phyloP scores from a whole-genome alignment of 2,113 vertebrate species.

The Aspidoscelis tigris region DNA sequence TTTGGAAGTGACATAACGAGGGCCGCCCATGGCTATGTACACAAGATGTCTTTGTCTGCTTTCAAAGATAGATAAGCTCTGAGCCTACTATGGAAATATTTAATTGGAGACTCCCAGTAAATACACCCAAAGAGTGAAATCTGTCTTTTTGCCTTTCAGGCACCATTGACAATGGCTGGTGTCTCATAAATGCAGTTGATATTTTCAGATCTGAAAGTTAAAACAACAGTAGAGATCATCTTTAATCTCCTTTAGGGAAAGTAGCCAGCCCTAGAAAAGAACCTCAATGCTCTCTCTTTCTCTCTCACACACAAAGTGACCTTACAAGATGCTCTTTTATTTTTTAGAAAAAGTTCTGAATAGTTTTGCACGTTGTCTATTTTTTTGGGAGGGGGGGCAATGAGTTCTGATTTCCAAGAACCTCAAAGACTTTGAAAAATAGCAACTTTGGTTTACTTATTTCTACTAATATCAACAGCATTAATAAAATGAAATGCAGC shows the following conservation, averaged over 20 bases:
- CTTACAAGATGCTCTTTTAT: neutral
- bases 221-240: slow-evolving; percentile 1
- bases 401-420: neutral
- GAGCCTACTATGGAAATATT: slow-evolving; percentile 56
- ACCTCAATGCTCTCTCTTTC: neutral
- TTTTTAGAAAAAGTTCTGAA: no score
- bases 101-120: slow-evolving; percentile 54
- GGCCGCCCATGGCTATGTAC: slow-evolving; percentile 68
- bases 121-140: slow-evolving; percentile 51
- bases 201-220: slow-evolving; percentile 2
- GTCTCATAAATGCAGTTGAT: slow-evolving; percentile 27
- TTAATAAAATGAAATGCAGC: neutral
- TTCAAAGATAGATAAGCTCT: slow-evolving; percentile 25
- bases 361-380: no score
- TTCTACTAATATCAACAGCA: neutral
- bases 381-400: no score
- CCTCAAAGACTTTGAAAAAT: neutral
- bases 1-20: slow-evolving; percentile 72
- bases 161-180: neutral
- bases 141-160: slow-evolving; percentile 15
- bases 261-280: slow-evolving; percentile 11
- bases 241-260: slow-evolving; percentile 32
- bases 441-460: neutral
- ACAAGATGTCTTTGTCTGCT: slow-evolving; percentile 56
- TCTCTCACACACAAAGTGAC: neutral